phyloP scores from a whole-genome alignment of 2,797 vertebrate genomes.

The Coreius guichenoti region DNA sequence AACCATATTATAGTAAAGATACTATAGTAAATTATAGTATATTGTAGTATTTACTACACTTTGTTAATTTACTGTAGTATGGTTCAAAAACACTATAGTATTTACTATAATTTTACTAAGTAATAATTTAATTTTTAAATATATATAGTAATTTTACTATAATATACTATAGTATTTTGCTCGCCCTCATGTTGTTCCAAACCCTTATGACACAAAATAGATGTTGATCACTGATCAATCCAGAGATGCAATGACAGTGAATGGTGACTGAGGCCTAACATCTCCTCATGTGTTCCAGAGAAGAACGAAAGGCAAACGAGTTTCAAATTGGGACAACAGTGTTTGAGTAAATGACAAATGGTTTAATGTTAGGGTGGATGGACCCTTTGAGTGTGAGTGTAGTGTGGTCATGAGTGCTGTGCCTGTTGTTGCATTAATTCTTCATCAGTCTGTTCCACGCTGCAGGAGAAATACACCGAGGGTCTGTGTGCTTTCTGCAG shows the following conservation, averaged over 20 bases:
- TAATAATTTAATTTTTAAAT: no score
- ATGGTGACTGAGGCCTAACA: neutral
- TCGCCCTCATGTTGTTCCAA: neutral
- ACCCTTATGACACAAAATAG: neutral
- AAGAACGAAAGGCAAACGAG: neutral
- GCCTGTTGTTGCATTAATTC: conserved; percentile 55
- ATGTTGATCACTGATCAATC: neutral
- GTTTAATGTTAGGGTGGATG: no score
- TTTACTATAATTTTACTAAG: no score
- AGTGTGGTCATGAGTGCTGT: neutral
- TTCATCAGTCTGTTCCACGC: conserved; percentile 48
- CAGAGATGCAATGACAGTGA: neutral
- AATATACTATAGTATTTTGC: no score
- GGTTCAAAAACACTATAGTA: no score
- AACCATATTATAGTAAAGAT: no score
- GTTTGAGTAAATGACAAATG: neutral
- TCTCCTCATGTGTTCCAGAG: neutral
- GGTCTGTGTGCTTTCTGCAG: conserved; percentile 47
- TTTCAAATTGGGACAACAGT: neutral
- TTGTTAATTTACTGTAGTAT: no score
- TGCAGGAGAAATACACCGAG: conserved; percentile 45
- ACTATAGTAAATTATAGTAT: no score
- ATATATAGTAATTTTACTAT: no score
- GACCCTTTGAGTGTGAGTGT: neutral
- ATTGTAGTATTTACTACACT: no score